Evolutionary conservation across 2,888 invertebrate genomes (phyloP), one percentile per base, ranked within the genome.

Genomic region (Argyra leucocephala): DNA sequence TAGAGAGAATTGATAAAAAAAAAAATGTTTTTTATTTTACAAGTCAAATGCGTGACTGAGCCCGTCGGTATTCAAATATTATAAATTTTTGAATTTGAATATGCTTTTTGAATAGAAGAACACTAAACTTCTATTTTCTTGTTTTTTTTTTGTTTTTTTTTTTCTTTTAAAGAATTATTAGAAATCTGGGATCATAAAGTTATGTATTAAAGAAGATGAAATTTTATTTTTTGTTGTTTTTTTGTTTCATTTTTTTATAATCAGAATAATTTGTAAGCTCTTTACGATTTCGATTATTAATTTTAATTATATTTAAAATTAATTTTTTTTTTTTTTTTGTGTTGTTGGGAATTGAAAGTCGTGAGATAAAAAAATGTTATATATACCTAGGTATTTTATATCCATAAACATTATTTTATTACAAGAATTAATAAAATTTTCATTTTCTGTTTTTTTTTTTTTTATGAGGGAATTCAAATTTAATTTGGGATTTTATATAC

Each of bases 261-360:
- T 48, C 48, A 48, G 15, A 48, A 48, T 48, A 48, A n/a, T 48
- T 48, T n/a, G 48, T 48, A 48, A 48, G 48, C 48, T 48, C 48
- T 48, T 48, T 48, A 48, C n/a, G 18, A 48, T 48, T 48, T 48
- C 5, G n/a, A 18, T 48, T 48, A 48, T 48, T 48, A 48, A 48
- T 48, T 48, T 48, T 48, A 48, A 48, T 48, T 48, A 48, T 15
- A 7, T 48, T 18, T 12, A 48, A 48, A 9, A 37, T 12, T 15
- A 9, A 48, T 18, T 48, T 37, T 37, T 12, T 37, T 37, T 12
- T 37, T 37, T 15, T 37, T 37, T 12, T 37, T 48, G 12, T 48
- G 48, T 31, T 6, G 31, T 10, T 31, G 31, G n/a, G n/a, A 48
- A 18, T 1, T 12, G 48, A 18, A 31, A 5, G 18, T 48, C 48